Evolutionary conservation across 2,888 invertebrate species (phyloP).

Genomic region (Dynastes hyllus): DNA sequence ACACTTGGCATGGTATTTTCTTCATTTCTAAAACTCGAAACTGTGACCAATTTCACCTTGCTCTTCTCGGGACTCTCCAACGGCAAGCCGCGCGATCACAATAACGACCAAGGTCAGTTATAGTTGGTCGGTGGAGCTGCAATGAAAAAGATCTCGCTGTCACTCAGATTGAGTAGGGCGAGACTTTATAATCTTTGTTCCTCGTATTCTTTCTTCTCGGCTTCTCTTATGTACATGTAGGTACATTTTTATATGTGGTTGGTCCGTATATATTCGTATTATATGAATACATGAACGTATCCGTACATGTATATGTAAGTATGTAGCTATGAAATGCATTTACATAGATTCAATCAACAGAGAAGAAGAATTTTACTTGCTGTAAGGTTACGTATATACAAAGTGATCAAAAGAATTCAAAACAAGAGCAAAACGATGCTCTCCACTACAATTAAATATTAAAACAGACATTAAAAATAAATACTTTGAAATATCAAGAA

Average conservation of each 20-base stretch:
- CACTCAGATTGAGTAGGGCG: conserved; percentile 63
- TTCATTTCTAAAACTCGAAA: conserved; percentile 52
- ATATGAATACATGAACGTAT: conserved; percentile 4
- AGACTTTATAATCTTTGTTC: conserved; percentile 58
- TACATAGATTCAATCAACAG: not conserved
- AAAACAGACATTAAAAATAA: too few relatives aligned
- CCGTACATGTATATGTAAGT: not conserved
- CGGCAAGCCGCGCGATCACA: conserved; percentile 54
- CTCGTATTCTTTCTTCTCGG: conserved; percentile 27
- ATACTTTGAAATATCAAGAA: too few relatives aligned
- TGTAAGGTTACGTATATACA: too few relatives aligned
- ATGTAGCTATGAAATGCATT: too few relatives aligned
- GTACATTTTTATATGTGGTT: not conserved
- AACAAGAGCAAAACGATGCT: too few relatives aligned
- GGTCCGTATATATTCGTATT: not conserved
- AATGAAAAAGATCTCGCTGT: conserved; percentile 63
- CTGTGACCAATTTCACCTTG: conserved; percentile 60
- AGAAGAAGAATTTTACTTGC: too few relatives aligned
- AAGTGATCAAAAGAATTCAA: too few relatives aligned
- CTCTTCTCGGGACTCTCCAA: conserved; percentile 46
- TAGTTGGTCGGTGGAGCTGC: conserved; percentile 48
- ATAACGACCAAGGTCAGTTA: conserved; percentile 60
- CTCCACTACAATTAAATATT: too few relatives aligned
- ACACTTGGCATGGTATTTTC: conserved; percentile 28
- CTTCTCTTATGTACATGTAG: conserved; percentile 52